Percentiles rank a stretch among this genome's conserved stretches.
phyloP scores from a whole-genome alignment of 1,140 invertebrate species.

The Aphelinus atriplicis region DNA sequence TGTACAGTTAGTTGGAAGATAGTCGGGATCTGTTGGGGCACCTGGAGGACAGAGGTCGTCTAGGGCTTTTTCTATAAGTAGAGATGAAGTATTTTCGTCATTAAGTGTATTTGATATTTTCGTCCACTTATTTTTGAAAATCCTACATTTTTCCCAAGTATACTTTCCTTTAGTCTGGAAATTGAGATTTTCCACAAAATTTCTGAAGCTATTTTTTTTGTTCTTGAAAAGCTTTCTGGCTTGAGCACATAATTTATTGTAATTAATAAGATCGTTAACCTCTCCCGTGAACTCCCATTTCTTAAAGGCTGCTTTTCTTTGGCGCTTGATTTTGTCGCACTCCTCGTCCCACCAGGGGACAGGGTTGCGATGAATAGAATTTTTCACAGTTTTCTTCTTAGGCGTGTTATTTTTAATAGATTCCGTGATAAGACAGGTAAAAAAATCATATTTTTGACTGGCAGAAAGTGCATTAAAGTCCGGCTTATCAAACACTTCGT shows the following conservation, averaged over 20 bases:
- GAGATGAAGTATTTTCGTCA: not conserved
- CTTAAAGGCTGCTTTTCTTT: slow-evolving; percentile 29
- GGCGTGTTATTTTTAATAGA: no score
- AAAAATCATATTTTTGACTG: slow-evolving; percentile 4
- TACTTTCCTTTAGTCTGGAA: not conserved
- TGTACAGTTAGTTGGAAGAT: not conserved
- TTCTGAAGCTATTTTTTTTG: slow-evolving; percentile 27
- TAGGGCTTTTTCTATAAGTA: not conserved
- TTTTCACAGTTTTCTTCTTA: not conserved
- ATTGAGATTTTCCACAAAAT: slow-evolving; percentile 23
- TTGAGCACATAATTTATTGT: slow-evolving; percentile 27
- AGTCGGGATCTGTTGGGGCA: not conserved
- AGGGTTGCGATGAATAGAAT: slow-evolving; percentile 4
- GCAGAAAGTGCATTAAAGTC: not conserved
- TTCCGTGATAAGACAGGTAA: not conserved
- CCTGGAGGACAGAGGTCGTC: not conserved
- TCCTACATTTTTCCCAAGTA: slow-evolving; percentile 8
- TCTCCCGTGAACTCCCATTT: slow-evolving; percentile 35
- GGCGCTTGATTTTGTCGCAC: slow-evolving; percentile 32
- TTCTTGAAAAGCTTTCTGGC: slow-evolving; percentile 36
- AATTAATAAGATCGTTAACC: slow-evolving; percentile 26
- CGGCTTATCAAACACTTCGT: not conserved
- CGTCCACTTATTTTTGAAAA: not conserved
- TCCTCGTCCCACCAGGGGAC: slow-evolving; percentile 38
- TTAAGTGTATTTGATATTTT: not conserved